These are phyloP conservation scores for Epinotia nisella DNA, from an alignment of 2,888 invertebrate species.

Conservation along the genomic window DNA sequence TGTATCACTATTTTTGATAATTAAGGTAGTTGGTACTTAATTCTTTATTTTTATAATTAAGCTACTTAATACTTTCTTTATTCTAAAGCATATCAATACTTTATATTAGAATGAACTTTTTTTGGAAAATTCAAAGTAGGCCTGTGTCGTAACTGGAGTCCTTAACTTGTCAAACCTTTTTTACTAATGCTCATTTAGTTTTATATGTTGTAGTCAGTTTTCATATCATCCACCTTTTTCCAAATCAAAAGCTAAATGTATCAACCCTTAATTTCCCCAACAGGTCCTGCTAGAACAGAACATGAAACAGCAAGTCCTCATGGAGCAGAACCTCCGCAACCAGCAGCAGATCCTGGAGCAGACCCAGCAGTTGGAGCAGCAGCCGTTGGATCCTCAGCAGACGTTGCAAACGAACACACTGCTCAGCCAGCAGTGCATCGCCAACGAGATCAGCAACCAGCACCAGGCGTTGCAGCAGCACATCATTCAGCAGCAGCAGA, in stretches of 20 bases:
- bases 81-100: too few species aligned
- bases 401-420: conserved; percentile 62
- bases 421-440: conserved; percentile 66
- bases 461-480: conserved; percentile 84
- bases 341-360: conserved; percentile 78
- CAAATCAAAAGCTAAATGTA: neutral
- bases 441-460: conserved; percentile 74
- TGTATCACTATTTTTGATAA: too few species aligned
- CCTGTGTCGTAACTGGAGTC: too few species aligned
- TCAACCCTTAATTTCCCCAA: neutral
- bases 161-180: too few species aligned
- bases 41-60: too few species aligned
- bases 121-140: too few species aligned
- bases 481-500: conserved; percentile 80
- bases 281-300: conserved; percentile 64
- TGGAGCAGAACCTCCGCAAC: conserved; percentile 79
- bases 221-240: too few species aligned
- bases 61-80: too few species aligned
- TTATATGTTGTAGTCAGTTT: too few species aligned
- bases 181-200: too few species aligned
- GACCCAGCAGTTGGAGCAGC: conserved; percentile 68
- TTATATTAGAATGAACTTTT: too few species aligned
- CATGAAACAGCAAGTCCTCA: conserved; percentile 72
- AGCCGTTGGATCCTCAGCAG: conserved; percentile 63
- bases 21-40: too few species aligned